Percentiles rank a stretch among this genome's conserved stretches.
These are phyloP conservation scores for Porites lutea DNA, from an alignment of 64 coral and sea anemone genomes.

Conservation along the genomic window DNA sequence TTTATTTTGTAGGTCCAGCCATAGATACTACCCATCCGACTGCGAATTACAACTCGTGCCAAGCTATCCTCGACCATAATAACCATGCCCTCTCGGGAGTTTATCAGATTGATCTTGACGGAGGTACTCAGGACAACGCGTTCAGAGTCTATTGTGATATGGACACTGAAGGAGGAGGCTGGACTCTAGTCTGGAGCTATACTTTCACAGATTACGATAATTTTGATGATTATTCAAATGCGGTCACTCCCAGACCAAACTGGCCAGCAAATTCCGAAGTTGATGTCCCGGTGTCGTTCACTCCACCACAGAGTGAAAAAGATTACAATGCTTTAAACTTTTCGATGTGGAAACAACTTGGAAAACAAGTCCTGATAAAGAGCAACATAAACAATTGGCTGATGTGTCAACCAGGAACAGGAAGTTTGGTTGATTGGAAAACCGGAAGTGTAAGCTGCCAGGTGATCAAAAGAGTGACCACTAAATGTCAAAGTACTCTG, in stretches of 20 bases:
- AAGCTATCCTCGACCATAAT: too few species aligned
- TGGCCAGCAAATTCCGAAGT: neutral
- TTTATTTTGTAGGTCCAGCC: too few species aligned
- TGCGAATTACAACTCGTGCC: too few species aligned
- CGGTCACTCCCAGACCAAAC: slow-evolving; percentile 26
- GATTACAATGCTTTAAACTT: slow-evolving; percentile 77
- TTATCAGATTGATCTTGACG: slow-evolving; percentile 42
- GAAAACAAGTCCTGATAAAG: slow-evolving; percentile 66
- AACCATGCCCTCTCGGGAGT: neutral
- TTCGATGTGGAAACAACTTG: slow-evolving; percentile 59
- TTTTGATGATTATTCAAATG: neutral
- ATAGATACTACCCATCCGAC: too few species aligned
- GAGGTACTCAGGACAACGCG: neutral
- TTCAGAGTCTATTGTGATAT: slow-evolving; percentile 33
- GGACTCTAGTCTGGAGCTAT: slow-evolving; percentile 33
- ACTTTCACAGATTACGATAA: neutral
- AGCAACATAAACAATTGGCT: slow-evolving; percentile 77
- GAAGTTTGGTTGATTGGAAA: slow-evolving; percentile 59
- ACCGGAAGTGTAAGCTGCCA: neutral
- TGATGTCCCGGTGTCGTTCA: slow-evolving; percentile 2
- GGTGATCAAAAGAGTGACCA: neutral
- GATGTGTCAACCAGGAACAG: slow-evolving; percentile 54
- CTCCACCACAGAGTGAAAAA: slow-evolving; percentile 51
- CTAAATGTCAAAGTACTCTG: neutral
- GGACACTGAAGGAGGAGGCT: slow-evolving; percentile 21